phyloP scores from a whole-genome alignment of 2,888 invertebrate genomes.

The Eudasyphora cyanicolor region DNA sequence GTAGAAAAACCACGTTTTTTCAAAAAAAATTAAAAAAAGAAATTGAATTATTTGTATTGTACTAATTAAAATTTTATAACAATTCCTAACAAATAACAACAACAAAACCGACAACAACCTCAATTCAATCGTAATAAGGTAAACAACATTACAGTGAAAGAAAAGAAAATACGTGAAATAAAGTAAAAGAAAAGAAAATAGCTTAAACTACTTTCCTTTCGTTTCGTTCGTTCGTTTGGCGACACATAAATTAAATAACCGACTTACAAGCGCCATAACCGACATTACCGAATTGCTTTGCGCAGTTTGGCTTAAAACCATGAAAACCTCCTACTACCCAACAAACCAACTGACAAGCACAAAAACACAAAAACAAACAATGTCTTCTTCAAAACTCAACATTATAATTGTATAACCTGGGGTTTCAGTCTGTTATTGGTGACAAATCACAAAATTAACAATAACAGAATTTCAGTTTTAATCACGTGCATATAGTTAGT shows the following conservation, averaged over 20 bases:
- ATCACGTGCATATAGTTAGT: constrained; percentile 14
- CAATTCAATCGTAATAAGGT: neutral
- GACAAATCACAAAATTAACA: constrained; percentile 27
- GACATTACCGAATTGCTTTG: neutral
- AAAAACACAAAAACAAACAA: too few relatives aligned
- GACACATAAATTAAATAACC: constrained; percentile 29
- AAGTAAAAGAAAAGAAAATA: constrained; percentile 17
- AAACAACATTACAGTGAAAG: neutral
- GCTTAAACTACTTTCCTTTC: constrained; percentile 16
- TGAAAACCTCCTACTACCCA: constrained; percentile 12
- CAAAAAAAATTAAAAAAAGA: neutral
- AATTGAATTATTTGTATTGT: neutral
- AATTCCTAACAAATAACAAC: neutral
- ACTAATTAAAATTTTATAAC: neutral
- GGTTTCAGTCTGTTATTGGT: neutral
- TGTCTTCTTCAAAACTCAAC: neutral
- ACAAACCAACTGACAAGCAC: too few relatives aligned
- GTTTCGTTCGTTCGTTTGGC: neutral
- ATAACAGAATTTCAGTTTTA: neutral
- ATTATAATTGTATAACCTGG: constrained; percentile 6
- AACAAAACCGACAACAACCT: neutral
- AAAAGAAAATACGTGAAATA: neutral
- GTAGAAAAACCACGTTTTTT: too few relatives aligned
- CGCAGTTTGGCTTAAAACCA: constrained; percentile 25
- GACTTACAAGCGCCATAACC: neutral